These are phyloP conservation scores for Pangasius mekongensis DNA, from an alignment of 2,797 vertebrate genomes.

Conservation along the genomic window DNA sequence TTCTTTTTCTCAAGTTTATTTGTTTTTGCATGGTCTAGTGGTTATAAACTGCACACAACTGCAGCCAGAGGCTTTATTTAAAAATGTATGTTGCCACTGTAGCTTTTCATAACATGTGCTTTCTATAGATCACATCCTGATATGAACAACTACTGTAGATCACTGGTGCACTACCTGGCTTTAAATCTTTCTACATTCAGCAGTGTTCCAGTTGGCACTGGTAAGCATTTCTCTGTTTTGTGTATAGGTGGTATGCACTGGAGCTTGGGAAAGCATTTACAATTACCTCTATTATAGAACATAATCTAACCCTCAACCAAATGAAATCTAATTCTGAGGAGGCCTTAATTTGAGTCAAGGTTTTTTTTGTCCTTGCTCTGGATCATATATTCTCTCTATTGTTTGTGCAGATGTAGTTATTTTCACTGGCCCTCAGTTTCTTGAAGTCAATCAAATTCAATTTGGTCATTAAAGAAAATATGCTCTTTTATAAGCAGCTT, in stretches of 20 bases:
- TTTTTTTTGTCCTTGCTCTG: conserved; percentile 46
- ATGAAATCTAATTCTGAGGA: conserved; percentile 53
- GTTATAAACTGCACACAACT: conserved; percentile 23
- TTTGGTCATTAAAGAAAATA: conserved; percentile 46
- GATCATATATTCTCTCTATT: conserved; percentile 54
- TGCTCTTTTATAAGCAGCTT: conserved; percentile 15
- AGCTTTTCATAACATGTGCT: background rate
- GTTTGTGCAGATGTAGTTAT: conserved; percentile 50
- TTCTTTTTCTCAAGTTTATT: conserved; percentile 13
- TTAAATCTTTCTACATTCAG: conserved; percentile 5
- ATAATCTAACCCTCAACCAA: conserved; percentile 51
- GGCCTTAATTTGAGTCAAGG: conserved; percentile 50
- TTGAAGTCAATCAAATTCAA: conserved; percentile 53
- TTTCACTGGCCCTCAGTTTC: conserved; percentile 40
- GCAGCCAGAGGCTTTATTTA: background rate
- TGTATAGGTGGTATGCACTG: conserved; percentile 46
- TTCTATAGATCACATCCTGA: background rate
- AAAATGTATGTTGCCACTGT: background rate
- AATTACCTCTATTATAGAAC: conserved; percentile 46
- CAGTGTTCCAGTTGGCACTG: background rate
- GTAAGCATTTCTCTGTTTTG: conserved; percentile 32
- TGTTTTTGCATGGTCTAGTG: conserved; percentile 40
- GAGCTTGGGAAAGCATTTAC: conserved; percentile 36
- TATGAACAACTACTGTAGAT: background rate
- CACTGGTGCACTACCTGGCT: conserved; percentile 2